A percentile compares a stretch with the other conserved stretches of the same genome.
Conservation (phyloP, 2,797 vertebrate species). For the Hirundo rustica region DNA sequence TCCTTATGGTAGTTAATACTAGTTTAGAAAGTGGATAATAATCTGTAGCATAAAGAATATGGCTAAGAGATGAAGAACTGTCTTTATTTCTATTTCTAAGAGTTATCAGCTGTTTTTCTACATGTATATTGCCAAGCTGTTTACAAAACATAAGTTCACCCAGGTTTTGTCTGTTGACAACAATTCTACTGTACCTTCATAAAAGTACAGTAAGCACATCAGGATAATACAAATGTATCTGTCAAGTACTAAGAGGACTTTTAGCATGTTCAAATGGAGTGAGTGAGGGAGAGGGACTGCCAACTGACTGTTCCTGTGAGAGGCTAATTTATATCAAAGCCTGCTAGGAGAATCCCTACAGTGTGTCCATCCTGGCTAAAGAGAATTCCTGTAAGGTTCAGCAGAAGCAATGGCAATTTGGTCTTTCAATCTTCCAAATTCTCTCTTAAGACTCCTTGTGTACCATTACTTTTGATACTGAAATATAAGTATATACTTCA, state of each 20-base stretch:
- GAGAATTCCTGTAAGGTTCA: not conserved
- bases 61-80: not conserved
- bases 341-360: not conserved
- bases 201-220: not conserved
- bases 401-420: not conserved
- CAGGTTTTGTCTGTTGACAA: not conserved
- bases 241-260: not conserved
- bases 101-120: slow-evolving; percentile 5
- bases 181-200: not conserved
- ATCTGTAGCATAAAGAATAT: not conserved
- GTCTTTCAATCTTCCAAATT: not conserved
- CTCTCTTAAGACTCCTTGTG: not conserved
- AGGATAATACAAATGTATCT: not conserved
- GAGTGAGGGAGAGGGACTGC: not conserved
- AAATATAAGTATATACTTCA: not conserved
- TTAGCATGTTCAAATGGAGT: not conserved
- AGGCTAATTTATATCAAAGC: not conserved
- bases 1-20: not conserved
- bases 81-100: not conserved
- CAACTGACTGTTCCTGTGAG: not conserved
- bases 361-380: not conserved
- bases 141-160: not conserved
- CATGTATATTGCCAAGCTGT: not conserved
- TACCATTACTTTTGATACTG: not conserved
- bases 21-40: not conserved